Evolutionary conservation across 2,113 vertebrate species (phyloP).

Genomic region (Eidolon helvum): DNA sequence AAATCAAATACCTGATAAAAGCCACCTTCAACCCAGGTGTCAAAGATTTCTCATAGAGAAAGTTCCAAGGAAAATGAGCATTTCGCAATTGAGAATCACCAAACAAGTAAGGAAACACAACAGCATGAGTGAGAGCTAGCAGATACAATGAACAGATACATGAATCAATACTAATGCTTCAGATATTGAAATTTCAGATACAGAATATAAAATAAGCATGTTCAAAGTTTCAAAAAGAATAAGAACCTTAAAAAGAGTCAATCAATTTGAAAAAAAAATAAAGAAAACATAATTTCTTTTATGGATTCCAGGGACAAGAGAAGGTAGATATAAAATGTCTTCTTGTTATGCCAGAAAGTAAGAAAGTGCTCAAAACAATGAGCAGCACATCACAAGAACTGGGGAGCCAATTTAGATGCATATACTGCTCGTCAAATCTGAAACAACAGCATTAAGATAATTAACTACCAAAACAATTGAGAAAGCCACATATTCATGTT

Average conservation of each 20-base stretch:
- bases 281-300: background rate
- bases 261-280: background rate
- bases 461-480: background rate
- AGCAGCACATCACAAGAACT: background rate
- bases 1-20: background rate
- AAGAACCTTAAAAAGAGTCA: constrained; percentile 2
- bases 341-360: background rate
- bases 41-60: background rate
- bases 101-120: background rate
- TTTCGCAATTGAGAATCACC: background rate
- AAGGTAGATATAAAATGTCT: background rate
- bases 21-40: background rate
- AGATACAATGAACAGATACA: background rate
- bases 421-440: background rate
- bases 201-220: background rate
- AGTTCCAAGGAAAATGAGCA: background rate
- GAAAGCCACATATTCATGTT: background rate
- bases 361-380: background rate
- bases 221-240: background rate
- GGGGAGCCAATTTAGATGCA: background rate
- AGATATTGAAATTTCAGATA: background rate
- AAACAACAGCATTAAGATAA: background rate
- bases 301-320: background rate
- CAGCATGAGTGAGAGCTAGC: background rate
- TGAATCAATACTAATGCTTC: background rate